A percentile compares a stretch with the other conserved stretches of the same genome.
Conservation (phyloP, 2,797 vertebrate genomes). For the Pangasius larnaudii region DNA sequence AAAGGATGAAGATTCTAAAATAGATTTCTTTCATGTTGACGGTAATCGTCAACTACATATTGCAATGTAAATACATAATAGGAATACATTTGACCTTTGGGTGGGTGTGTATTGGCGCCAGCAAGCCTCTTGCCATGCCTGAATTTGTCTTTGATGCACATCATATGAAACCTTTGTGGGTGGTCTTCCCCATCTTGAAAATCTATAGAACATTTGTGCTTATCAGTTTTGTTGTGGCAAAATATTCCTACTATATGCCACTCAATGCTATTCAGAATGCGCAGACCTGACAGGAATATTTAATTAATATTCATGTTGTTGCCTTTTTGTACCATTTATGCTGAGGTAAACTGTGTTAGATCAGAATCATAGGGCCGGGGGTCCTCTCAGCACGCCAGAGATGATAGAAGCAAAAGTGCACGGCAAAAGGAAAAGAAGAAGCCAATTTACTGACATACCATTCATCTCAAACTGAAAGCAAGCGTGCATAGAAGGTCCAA, state of each 20-base stretch:
- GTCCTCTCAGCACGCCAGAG: constrained; percentile 60
- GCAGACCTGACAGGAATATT: constrained; percentile 73
- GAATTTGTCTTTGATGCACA: background rate
- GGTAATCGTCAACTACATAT: background rate
- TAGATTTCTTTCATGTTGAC: background rate
- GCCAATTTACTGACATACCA: constrained; percentile 32
- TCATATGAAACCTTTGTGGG: constrained; percentile 35
- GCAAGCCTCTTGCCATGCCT: background rate
- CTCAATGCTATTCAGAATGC: constrained; percentile 70
- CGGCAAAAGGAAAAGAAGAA: constrained; percentile 22
- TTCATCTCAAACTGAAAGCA: background rate
- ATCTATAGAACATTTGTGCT: constrained; percentile 63
- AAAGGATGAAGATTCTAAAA: background rate
- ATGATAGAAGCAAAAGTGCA: constrained; percentile 43
- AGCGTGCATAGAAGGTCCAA: background rate
- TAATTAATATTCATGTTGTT: constrained; percentile 79
- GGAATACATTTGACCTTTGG: background rate
- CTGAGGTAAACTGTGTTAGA: constrained; percentile 76
- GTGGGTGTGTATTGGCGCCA: background rate
- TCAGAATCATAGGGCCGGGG: constrained; percentile 69
- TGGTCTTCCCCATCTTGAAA: constrained; percentile 54
- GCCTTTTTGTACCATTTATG: constrained; percentile 77
- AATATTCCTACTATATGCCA: constrained; percentile 72
- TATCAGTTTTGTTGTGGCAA: constrained; percentile 66
- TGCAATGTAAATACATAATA: background rate